Conservation (phyloP, 2,113 vertebrate genomes). For the Pteruthius melanotis region DNA sequence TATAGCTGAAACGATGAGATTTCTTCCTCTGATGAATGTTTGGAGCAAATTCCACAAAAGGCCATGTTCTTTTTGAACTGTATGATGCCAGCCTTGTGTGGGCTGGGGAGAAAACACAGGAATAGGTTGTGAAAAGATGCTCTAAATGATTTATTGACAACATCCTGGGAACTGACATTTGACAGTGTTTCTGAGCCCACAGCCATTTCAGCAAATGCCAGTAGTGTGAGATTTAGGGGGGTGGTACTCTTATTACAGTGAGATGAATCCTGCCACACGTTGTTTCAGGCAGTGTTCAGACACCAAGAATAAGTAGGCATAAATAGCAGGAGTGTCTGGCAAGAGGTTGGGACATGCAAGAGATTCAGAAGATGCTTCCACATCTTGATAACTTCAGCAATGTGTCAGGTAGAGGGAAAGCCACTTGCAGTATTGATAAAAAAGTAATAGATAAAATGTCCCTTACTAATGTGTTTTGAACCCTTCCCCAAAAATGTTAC, state of each 20-base stretch:
- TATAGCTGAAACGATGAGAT: constrained; percentile 30
- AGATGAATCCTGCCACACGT: not conserved
- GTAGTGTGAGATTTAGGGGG: not conserved
- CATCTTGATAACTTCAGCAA: not conserved
- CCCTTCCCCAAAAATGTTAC: not conserved
- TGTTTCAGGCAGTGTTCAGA: not conserved
- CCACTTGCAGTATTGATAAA: not conserved
- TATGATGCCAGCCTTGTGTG: not conserved
- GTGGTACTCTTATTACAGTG: constrained; percentile 11
- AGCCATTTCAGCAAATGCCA: constrained; percentile 27
- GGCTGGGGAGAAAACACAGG: not conserved
- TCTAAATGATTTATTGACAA: constrained; percentile 21
- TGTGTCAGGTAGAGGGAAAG: not conserved
- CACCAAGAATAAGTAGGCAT: not conserved
- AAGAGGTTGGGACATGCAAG: not conserved
- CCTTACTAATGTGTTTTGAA: not conserved
- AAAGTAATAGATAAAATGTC: not conserved
- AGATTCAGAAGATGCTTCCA: not conserved
- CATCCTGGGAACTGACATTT: constrained; percentile 29
- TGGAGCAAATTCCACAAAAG: constrained; percentile 20
- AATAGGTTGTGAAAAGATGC: constrained; percentile 7
- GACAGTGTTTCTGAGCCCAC: not conserved
- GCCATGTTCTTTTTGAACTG: not conserved
- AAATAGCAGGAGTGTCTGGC: not conserved
- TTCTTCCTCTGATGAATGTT: constrained; percentile 27